Percentiles rank a stretch among this genome's conserved stretches.
These are phyloP conservation scores for Delphinapterus leucas DNA, from an alignment of 2,113 vertebrate species.

Conservation along the genomic window DNA sequence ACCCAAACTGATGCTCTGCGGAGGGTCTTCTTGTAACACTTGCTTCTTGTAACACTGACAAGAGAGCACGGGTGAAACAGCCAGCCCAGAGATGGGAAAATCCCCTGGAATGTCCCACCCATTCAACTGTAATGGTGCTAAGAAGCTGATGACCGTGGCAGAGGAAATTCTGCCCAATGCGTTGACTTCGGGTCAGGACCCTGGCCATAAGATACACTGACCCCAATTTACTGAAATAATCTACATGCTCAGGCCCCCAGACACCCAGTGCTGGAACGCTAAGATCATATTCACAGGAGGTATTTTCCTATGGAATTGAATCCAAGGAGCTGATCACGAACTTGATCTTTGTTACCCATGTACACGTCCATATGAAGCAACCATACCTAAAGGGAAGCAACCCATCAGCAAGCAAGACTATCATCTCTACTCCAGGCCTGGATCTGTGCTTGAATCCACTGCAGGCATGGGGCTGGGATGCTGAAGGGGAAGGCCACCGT, in stretches of 20 bases:
- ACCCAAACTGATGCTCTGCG: neutral
- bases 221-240: neutral
- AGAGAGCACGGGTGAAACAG: neutral
- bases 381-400: neutral
- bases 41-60: too few relatives aligned
- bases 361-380: neutral
- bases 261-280: neutral
- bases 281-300: neutral
- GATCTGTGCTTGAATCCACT: too few relatives aligned
- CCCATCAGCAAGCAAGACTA: rapidly evolving
- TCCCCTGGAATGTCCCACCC: neutral
- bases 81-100: neutral
- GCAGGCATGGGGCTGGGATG: neutral
- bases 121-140: neutral
- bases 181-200: neutral
- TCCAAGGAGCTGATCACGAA: neutral
- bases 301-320: neutral
- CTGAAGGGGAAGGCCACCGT: neutral
- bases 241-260: neutral
- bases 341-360: neutral
- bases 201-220: neutral
- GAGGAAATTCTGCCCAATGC: neutral
- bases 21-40: neutral
- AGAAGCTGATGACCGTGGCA: neutral
- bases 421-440: neutral